A percentile compares a stretch with the other conserved stretches of the same genome.
Evolutionary conservation across 2,113 vertebrate genomes (phyloP).

Genomic region (Pelusios castaneus): DNA sequence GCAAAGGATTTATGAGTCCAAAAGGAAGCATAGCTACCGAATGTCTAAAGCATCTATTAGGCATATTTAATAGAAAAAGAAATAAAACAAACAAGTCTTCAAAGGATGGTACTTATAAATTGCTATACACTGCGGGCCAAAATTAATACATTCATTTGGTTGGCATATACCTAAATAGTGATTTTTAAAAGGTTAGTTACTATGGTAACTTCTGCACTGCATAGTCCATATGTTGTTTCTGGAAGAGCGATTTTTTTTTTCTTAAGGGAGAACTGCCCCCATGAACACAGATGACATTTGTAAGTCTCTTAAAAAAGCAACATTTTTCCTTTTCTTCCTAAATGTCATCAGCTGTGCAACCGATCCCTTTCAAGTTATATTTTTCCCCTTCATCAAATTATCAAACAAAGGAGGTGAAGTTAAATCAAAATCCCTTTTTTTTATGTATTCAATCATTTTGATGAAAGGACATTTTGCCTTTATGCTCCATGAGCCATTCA

Average conservation of each 20-base stretch:
- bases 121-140: not conserved
- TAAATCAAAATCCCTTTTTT: conserved; percentile 16
- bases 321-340: conserved; percentile 43
- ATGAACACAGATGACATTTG: conserved; percentile 62
- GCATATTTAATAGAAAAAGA: conserved; percentile 21
- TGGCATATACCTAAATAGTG: conserved; percentile 15
- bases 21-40: not conserved
- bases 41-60: conserved; percentile 23
- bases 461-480: not conserved
- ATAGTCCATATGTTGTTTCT: conserved; percentile 61
- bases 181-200: conserved; percentile 63
- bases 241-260: conserved; percentile 23
- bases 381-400: conserved; percentile 30
- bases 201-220: conserved; percentile 64
- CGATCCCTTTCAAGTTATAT: conserved; percentile 63
- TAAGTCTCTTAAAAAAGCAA: conserved; percentile 48
- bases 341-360: conserved; percentile 61
- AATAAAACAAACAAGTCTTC: not conserved
- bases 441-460: not conserved
- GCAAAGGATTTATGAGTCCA: not conserved
- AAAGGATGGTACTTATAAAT: conserved; percentile 18
- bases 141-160: conserved; percentile 43
- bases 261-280: conserved; percentile 67
- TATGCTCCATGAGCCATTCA: not conserved
- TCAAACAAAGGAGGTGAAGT: conserved; percentile 26